Conservation (phyloP, 2,888 invertebrate genomes). For the Halictus quadricinctus region DNA sequence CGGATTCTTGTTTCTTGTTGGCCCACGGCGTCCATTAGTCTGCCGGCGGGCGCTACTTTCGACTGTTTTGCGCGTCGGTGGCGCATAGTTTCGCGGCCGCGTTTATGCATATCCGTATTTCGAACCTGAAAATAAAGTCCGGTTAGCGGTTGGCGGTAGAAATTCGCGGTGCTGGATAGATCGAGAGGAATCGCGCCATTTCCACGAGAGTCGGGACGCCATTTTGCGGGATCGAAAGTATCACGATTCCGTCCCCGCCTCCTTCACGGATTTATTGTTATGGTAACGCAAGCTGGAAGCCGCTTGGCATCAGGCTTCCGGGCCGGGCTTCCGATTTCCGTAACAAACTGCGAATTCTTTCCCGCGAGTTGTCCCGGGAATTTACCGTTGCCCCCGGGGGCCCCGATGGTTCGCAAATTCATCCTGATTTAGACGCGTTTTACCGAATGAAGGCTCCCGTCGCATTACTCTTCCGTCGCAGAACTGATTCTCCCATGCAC, state of each 20-base stretch:
- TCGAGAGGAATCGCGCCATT: conserved; percentile 6
- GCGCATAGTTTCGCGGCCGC: conserved; percentile 16
- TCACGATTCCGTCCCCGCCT: conserved; percentile 57
- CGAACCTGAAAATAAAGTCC: neutral
- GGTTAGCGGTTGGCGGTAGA: neutral
- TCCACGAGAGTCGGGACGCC: conserved; percentile 19
- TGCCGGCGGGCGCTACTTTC: conserved; percentile 18
- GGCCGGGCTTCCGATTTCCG: conserved; percentile 71
- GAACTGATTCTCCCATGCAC: neutral
- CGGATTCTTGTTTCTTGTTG: conserved; percentile 36
- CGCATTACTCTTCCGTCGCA: neutral
- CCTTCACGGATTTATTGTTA: conserved; percentile 74
- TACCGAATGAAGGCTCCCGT: conserved; percentile 6
- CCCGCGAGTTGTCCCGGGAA: conserved; percentile 52
- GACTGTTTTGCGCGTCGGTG: conserved; percentile 18
- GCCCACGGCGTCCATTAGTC: conserved; percentile 26
- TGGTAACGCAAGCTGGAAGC: conserved; percentile 76
- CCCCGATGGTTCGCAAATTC: conserved; percentile 35
- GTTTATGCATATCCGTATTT: neutral
- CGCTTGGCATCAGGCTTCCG: conserved; percentile 74
- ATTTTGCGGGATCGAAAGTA: conserved; percentile 71
- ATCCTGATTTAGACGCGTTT: conserved; percentile 25
- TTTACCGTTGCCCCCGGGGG: conserved; percentile 50
- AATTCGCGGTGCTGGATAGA: neutral
- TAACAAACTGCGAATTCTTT: conserved; percentile 74